Evolutionary conservation across 2,797 vertebrate species (phyloP).

Genomic region (Pelobates cultripes): DNA sequence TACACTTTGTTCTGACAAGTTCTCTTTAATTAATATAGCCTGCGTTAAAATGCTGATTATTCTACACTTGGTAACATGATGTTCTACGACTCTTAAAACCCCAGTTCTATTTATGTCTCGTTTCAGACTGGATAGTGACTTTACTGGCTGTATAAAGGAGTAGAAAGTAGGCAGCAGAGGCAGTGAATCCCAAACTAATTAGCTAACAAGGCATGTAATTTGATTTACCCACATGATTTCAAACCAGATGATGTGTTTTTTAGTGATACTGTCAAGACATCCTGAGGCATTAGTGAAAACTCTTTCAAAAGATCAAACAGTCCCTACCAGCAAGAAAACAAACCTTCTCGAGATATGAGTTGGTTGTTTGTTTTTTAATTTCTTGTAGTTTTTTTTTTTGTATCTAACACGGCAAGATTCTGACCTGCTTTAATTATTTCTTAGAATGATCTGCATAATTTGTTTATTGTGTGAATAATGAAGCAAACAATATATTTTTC

Average conservation of each 20-base stretch:
- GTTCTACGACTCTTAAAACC: background rate
- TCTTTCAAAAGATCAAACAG: constrained; percentile 53
- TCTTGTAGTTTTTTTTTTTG: background rate
- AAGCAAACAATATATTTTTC: no score
- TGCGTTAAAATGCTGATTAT: no score
- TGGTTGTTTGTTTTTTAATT: background rate
- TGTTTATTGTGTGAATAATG: no score
- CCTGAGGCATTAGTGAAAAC: constrained; percentile 36
- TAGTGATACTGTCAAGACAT: constrained; percentile 58
- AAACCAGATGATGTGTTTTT: constrained; percentile 62
- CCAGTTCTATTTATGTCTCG: constrained; percentile 20
- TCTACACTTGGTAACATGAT: no score
- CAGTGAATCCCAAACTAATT: constrained; percentile 67
- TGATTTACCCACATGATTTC: constrained; percentile 69
- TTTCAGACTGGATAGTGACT: constrained; percentile 32
- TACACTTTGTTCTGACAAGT: no score
- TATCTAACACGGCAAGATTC: background rate
- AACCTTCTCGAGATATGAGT: background rate
- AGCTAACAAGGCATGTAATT: constrained; percentile 71
- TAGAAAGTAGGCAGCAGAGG: constrained; percentile 55
- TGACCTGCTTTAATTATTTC: background rate
- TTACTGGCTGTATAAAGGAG: constrained; percentile 57
- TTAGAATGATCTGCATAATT: background rate
- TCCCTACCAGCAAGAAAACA: background rate
- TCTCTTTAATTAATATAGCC: no score